Evolutionary conservation across 1,140 invertebrate genomes (phyloP).

Genomic region (Caerostris extrusa): DNA sequence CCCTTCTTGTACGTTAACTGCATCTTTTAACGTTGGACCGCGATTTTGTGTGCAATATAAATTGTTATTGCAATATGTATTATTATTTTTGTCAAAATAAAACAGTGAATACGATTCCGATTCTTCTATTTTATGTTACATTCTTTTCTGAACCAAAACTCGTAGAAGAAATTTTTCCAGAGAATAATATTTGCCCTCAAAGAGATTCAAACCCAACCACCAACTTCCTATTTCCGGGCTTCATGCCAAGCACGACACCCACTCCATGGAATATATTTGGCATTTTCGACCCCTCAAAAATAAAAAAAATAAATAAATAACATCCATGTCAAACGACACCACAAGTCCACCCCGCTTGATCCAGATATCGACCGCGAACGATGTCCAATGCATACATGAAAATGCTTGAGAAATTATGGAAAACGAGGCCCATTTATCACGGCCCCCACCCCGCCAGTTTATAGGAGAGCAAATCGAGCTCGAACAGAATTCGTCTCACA

Average conservation of each 20-base stretch:
- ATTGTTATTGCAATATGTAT: no score
- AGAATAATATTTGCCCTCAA: neutral
- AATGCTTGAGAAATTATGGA: conserved; percentile 70
- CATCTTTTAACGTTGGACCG: no score
- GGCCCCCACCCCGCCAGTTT: neutral
- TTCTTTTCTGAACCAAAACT: neutral
- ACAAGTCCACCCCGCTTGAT: neutral
- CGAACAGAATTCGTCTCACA: neutral
- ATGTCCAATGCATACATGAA: conserved; percentile 72
- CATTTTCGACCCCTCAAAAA: neutral
- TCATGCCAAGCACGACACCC: neutral
- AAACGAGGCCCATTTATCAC: conserved; percentile 64
- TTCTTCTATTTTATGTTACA: neutral
- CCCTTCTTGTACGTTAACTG: no score
- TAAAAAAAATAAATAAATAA: neutral
- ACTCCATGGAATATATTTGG: neutral
- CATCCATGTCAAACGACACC: neutral
- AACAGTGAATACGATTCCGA: neutral
- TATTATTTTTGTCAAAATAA: no score
- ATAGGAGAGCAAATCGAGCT: conserved; percentile 51
- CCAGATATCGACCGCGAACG: conserved; percentile 26
- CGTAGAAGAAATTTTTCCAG: neutral
- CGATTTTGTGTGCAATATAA: no score
- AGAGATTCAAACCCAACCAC: no score
- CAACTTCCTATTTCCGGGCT: neutral